Evolutionary conservation across 2,888 invertebrate genomes (phyloP).

Genomic region (Philopedon plagiatum): DNA sequence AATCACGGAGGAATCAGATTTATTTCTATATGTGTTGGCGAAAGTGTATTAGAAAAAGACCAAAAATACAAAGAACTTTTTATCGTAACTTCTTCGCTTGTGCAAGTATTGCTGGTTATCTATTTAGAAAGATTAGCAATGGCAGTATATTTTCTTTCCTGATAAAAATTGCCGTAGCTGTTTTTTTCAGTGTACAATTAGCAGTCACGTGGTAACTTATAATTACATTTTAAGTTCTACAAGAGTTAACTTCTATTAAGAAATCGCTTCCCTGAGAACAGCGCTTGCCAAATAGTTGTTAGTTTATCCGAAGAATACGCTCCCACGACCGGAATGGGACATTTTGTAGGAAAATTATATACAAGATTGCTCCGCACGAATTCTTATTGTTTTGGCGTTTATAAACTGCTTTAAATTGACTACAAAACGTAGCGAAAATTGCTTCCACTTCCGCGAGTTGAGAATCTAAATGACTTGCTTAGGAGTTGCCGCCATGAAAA

Average conservation of each 20-base stretch:
- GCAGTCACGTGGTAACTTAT: background rate
- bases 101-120: too few relatives aligned
- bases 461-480: conserved; percentile 43
- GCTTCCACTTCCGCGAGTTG: conserved; percentile 27
- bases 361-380: conserved; percentile 52
- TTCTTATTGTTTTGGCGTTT: conserved; percentile 43
- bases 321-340: conserved; percentile 13
- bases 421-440: conserved; percentile 46
- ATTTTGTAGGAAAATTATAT: conserved; percentile 53
- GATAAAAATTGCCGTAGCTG: too few relatives aligned
- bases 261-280: background rate
- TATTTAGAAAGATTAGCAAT: too few relatives aligned
- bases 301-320: conserved; percentile 31
- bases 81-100: too few relatives aligned
- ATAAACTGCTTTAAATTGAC: conserved; percentile 43
- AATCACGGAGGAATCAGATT: too few relatives aligned
- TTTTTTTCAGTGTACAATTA: too few relatives aligned
- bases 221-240: background rate
- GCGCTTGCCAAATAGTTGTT: conserved; percentile 29
- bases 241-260: conserved; percentile 1
- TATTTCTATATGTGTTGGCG: too few relatives aligned
- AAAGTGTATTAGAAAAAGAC: too few relatives aligned
- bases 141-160: too few relatives aligned
- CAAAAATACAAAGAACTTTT: too few relatives aligned
- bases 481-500: conserved; percentile 35